Evolutionary conservation across 2,797 vertebrate genomes (phyloP).

Genomic region (Falco columbarius): DNA sequence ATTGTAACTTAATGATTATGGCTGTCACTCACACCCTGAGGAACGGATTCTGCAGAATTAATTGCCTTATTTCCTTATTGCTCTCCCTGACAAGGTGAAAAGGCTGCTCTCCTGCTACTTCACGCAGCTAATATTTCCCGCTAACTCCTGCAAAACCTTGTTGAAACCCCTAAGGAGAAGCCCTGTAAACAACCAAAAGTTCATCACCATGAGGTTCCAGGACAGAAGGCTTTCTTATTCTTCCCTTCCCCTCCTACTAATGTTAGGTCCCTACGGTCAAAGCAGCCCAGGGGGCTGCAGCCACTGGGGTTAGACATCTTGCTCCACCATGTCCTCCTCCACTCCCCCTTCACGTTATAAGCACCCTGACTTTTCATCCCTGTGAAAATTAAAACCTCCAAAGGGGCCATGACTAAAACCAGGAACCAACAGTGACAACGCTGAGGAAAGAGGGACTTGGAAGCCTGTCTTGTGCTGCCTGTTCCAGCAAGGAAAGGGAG

Average conservation of each 20-base stretch:
- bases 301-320: neutral
- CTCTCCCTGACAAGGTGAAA: neutral
- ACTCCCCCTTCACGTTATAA: no score
- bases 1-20: fast-evolving
- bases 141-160: neutral
- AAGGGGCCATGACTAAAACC: neutral
- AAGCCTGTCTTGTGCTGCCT: neutral
- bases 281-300: neutral
- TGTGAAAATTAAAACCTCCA: neutral
- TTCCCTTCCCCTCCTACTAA: neutral
- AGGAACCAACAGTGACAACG: neutral
- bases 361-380: neutral
- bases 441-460: neutral
- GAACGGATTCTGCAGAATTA: neutral
- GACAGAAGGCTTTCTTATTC: neutral
- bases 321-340: fast-evolving
- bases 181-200: neutral
- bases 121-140: neutral
- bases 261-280: neutral
- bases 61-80: neutral
- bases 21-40: neutral
- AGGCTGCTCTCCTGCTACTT: neutral
- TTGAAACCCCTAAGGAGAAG: neutral
- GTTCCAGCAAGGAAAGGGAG: neutral
- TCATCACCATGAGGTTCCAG: neutral